phyloP scores from a whole-genome alignment of 1,140 invertebrate genomes.

The Nylanderia fulva region DNA sequence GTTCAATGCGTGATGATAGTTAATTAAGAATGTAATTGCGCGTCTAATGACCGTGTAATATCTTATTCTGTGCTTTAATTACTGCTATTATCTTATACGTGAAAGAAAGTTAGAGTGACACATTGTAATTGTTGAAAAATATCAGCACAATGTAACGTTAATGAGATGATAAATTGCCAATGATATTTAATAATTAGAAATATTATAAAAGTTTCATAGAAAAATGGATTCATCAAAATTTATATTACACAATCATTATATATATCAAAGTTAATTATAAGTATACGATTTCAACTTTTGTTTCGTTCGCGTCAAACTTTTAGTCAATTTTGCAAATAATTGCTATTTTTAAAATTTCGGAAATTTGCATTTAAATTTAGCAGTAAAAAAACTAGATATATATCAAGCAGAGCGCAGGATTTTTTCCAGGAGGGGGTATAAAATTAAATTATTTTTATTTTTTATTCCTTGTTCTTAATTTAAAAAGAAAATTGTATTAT shows the following conservation, averaged over 20 bases:
- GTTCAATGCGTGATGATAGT: conserved; percentile 9
- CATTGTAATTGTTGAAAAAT: not conserved
- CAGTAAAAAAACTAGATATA: not conserved
- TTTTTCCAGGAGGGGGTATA: no score
- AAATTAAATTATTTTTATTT: no score
- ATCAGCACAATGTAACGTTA: not conserved
- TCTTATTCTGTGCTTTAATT: not conserved
- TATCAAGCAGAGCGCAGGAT: no score
- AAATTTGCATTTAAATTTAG: no score
- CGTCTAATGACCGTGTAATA: not conserved
- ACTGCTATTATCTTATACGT: not conserved
- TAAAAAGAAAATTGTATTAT: no score
- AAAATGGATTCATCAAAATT: not conserved
- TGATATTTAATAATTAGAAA: not conserved
- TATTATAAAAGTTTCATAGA: not conserved
- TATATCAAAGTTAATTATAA: not conserved
- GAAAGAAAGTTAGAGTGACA: not conserved
- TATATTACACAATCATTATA: not conserved
- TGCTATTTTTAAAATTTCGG: not conserved
- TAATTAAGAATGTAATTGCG: conserved; percentile 34
- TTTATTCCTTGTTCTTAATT: no score
- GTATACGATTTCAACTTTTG: not conserved
- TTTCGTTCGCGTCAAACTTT: not conserved
- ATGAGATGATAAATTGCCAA: not conserved
- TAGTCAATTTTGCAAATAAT: not conserved